These are phyloP conservation scores for Heliconius hortense DNA, from an alignment of 2,888 invertebrate genomes.

Conservation along the genomic window DNA sequence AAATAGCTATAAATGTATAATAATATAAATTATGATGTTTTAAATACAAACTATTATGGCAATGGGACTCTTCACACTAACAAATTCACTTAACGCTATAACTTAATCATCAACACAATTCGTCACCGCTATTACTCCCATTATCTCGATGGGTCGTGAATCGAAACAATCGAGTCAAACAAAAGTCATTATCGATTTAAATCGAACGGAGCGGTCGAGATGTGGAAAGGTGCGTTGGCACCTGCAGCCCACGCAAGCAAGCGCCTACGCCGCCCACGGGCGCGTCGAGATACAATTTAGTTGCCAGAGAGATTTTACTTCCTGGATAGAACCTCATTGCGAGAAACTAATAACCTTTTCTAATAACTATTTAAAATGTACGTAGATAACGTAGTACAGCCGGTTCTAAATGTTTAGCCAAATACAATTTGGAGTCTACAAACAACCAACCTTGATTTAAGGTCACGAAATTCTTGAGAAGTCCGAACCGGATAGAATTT, in stretches of 20 bases:
- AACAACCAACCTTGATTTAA: slow-evolving; percentile 14
- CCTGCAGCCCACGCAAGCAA: slow-evolving; percentile 71
- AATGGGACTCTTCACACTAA: not conserved
- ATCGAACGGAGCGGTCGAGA: slow-evolving; percentile 41
- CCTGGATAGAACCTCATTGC: slow-evolving; percentile 27
- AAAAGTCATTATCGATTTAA: slow-evolving; percentile 39
- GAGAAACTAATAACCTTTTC: slow-evolving; percentile 19
- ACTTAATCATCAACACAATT: slow-evolving; percentile 28
- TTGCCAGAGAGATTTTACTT: slow-evolving; percentile 37
- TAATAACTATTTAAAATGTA: not conserved
- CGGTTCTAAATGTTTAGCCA: not conserved
- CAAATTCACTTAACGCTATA: not conserved
- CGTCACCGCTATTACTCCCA: slow-evolving; percentile 20
- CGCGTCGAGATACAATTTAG: slow-evolving; percentile 38
- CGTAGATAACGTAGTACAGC: not conserved
- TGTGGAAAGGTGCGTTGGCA: slow-evolving; percentile 76
- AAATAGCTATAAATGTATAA: not conserved
- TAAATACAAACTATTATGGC: not conserved
- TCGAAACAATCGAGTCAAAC: slow-evolving; percentile 35
- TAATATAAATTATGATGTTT: not conserved
- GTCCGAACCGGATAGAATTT: slow-evolving; percentile 21
- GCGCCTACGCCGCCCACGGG: slow-evolving; percentile 61
- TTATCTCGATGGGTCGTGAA: slow-evolving; percentile 28
- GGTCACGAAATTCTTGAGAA: slow-evolving; percentile 4
- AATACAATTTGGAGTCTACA: not conserved